phyloP scores from a whole-genome alignment of 2,888 invertebrate genomes.

The Gymnoscelis rufifasciata region DNA sequence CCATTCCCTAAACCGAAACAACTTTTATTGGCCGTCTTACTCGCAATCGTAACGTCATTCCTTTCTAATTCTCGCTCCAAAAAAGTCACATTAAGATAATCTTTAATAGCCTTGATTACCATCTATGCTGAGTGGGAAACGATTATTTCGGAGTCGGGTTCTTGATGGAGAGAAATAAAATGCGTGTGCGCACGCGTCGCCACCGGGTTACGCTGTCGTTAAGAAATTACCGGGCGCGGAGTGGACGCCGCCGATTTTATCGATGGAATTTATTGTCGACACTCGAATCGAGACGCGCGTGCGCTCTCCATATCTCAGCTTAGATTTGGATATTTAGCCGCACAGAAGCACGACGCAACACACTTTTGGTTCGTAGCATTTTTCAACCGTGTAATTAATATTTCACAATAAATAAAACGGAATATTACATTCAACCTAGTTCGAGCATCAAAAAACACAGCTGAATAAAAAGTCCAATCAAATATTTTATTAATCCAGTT shows the following conservation, averaged over 20 bases:
- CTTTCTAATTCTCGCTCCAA: conserved; percentile 60
- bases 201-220: conserved; percentile 78
- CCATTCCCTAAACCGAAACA: conserved; percentile 21
- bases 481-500: conserved; percentile 41
- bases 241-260: conserved; percentile 75
- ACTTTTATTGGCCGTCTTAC: conserved; percentile 37
- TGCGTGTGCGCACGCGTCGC: conserved; percentile 75
- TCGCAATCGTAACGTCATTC: conserved; percentile 34
- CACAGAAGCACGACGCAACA: conserved; percentile 6
- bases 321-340: conserved; percentile 14
- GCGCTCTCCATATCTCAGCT: conserved; percentile 45
- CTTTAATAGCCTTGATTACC: conserved; percentile 76
- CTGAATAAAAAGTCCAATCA: conserved; percentile 24
- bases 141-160: conserved; percentile 74
- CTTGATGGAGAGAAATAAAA: conserved; percentile 72
- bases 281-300: conserved; percentile 60
- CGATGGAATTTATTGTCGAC: conserved; percentile 78
- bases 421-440: conserved; percentile 1
- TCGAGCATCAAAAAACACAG: conserved; percentile 4
- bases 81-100: conserved; percentile 71
- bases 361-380: neutral
- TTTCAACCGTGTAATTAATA: neutral
- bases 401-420: neutral
- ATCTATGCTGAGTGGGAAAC: conserved; percentile 76
- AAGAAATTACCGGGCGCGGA: conserved; percentile 74